A percentile compares a stretch with the other conserved stretches of the same genome.
Evolutionary conservation across 2,888 invertebrate species (phyloP).

Genomic region (Argyresthia albistria): DNA sequence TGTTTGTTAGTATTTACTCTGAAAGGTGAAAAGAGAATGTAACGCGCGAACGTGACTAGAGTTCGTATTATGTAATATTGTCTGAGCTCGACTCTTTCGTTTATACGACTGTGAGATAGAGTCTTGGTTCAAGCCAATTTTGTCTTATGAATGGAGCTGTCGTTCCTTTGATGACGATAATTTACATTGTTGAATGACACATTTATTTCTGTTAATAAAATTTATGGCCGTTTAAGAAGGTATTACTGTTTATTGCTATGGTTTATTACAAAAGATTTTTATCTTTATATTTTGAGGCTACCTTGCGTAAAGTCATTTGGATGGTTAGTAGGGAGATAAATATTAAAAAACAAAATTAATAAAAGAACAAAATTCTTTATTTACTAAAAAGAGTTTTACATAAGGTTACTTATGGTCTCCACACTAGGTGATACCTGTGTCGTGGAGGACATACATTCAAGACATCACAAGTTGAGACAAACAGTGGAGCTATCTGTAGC

Average conservation of each 20-base stretch:
- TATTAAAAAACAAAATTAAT: no score
- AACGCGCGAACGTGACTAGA: background rate
- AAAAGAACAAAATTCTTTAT: no score
- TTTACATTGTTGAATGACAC: background rate
- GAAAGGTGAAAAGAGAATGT: conserved; percentile 3
- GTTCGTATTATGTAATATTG: background rate
- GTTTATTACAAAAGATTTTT: no score
- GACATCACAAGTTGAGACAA: no score
- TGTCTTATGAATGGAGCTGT: conserved; percentile 4
- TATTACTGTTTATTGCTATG: background rate
- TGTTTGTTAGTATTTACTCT: conserved; percentile 4
- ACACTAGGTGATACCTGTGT: no score
- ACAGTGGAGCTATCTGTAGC: no score
- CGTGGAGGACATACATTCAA: no score
- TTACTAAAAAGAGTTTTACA: no score
- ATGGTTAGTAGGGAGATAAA: no score
- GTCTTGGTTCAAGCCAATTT: conserved; percentile 1
- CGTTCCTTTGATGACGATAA: background rate
- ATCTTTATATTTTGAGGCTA: no score
- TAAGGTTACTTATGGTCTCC: no score
- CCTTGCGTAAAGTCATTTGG: no score
- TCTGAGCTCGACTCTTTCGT: background rate
- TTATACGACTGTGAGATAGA: background rate
- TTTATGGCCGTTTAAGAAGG: background rate
- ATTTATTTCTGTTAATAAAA: background rate